Base-by-base conservation (phyloP, 2,888 invertebrate genomes). In the Nymphalis c-album region DNA sequence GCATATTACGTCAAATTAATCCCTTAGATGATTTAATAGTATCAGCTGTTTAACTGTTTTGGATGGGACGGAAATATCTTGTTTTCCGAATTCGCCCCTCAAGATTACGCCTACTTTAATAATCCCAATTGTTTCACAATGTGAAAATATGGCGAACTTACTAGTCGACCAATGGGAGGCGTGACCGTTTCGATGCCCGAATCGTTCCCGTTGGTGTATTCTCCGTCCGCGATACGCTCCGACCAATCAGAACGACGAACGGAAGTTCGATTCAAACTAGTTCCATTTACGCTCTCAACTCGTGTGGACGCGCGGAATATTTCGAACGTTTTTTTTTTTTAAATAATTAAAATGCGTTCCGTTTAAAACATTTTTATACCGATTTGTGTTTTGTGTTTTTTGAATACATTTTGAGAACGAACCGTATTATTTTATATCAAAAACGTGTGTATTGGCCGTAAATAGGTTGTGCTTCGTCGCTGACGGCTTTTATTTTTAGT, bases 61-160 rank as follows among this genome's bases (percentile, higher is more conserved):
- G 80, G 80, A 76, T 77, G 81, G 70, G 75, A 82, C 83, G 67
- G 81, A 85, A 86, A 85, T 87, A 87, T 82, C 83, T 78, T 22
- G 51, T 51, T 84, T 84, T 80, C 84, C 80, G 78, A 84, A 86
- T 82, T 79, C 78, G 75, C 75, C 75, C 78, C 78, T 61, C 63
- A 35, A 60, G 80, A 83, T 80, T 82, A 84, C 89, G 88, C 91
- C 90, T 89, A 90, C 88, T 87, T 77, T 82, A 85, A 85, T 82
- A 82, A 85, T 81, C 78, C 81, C 85, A 87, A 89, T 89, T 89
- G 88, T 89, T 87, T 85, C 83, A 82, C 80, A 80, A 84, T 79
- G 84, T 88, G 87, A 88, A 91, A 91, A 91, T 57, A 91, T 91
- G 90, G 91, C 91, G 90, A 87, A 81, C 82, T 75, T 77, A 76